A percentile compares a stretch with the other conserved stretches of the same genome.
Conservation (phyloP, 2,888 invertebrate species). For the Melitaea athalia region DNA sequence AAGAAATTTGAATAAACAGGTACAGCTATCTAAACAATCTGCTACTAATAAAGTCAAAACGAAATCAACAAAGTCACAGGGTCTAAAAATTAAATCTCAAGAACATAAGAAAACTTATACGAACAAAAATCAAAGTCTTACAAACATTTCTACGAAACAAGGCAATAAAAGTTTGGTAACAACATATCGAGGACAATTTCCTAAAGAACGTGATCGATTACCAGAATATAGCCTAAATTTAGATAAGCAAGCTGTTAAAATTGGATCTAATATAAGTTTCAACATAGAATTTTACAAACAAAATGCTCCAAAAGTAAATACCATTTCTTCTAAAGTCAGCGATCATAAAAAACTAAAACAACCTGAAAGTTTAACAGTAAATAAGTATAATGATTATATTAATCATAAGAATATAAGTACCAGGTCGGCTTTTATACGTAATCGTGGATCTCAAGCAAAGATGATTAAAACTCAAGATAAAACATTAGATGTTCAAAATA, state of each 20-base stretch:
- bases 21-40: slow-evolving; percentile 15
- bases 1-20: slow-evolving; percentile 20
- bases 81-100: slow-evolving; percentile 18
- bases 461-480: slow-evolving; percentile 38
- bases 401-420: slow-evolving; percentile 24
- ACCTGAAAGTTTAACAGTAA: slow-evolving; percentile 8
- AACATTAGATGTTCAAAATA: slow-evolving; percentile 41
- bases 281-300: slow-evolving; percentile 48
- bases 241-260: slow-evolving; percentile 41
- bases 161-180: slow-evolving; percentile 18
- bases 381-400: background rate
- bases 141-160: background rate
- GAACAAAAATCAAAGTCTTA: background rate
- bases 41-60: slow-evolving; percentile 1
- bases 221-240: slow-evolving; percentile 25
- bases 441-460: slow-evolving; percentile 24
- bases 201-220: slow-evolving; percentile 15
- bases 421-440: slow-evolving; percentile 14
- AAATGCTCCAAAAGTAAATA: slow-evolving; percentile 19
- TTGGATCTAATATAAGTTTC: slow-evolving; percentile 47
- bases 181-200: background rate
- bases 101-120: slow-evolving; percentile 4
- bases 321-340: background rate
- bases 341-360: slow-evolving; percentile 18
- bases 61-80: slow-evolving; percentile 26